Evolutionary conservation across 2,888 invertebrate genomes (phyloP).

Genomic region (Pollenia griseotomentosa): DNA sequence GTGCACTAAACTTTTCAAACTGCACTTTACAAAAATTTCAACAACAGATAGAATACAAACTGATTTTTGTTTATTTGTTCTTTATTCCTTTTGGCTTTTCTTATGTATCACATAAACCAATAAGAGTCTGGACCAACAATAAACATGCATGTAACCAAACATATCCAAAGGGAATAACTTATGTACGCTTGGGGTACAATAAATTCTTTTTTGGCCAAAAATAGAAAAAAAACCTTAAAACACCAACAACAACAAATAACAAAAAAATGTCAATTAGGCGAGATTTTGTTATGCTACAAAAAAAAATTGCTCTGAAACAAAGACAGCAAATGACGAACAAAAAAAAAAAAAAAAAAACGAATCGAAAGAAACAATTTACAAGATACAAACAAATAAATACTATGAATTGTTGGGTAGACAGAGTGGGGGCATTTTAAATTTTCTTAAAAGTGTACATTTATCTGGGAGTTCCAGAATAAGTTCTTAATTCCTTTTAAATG

Average conservation of each 20-base stretch:
- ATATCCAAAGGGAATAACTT: constrained; percentile 84
- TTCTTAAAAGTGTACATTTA: not conserved
- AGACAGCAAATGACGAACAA: constrained; percentile 21
- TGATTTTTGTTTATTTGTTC: constrained; percentile 34
- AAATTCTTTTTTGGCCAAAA: constrained; percentile 79
- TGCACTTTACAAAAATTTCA: constrained; percentile 70
- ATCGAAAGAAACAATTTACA: constrained; percentile 45
- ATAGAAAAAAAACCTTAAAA: constrained; percentile 8
- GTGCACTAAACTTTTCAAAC: constrained; percentile 69
- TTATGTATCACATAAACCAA: constrained; percentile 40
- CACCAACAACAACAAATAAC: constrained; percentile 71
- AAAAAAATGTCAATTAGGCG: constrained; percentile 84
- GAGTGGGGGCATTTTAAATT: constrained; percentile 20
- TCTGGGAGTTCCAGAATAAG: no score
- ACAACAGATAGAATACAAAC: constrained; percentile 42
- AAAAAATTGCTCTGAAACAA: constrained; percentile 35
- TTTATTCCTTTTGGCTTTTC: constrained; percentile 3
- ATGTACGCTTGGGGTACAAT: constrained; percentile 83
- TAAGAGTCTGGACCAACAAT: constrained; percentile 34
- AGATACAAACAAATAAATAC: constrained; percentile 52
- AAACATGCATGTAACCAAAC: constrained; percentile 77
- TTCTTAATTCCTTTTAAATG: no score
- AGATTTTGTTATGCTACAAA: constrained; percentile 72
- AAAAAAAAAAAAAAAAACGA: not conserved
- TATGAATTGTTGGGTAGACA: constrained; percentile 8